A percentile compares a stretch with the other conserved stretches of the same genome.
These are phyloP conservation scores for Megaceryle maxima DNA, from an alignment of 2,113 vertebrate species.

Conservation along the genomic window DNA sequence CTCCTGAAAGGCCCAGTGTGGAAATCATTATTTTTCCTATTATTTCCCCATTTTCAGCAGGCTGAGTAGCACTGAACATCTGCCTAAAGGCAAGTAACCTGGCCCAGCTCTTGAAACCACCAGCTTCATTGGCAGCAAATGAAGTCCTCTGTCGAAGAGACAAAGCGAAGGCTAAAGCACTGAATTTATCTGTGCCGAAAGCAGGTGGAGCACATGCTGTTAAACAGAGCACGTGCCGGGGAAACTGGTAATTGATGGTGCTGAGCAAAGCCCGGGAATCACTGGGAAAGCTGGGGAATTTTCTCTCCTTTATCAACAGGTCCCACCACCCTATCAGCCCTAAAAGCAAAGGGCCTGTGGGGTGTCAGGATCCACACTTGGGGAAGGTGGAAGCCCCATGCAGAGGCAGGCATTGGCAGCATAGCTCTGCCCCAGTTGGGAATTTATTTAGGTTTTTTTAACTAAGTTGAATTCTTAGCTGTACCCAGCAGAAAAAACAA, in stretches of 20 bases:
- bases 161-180: not conserved
- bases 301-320: not conserved
- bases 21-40: constrained; percentile 9
- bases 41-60: constrained; percentile 11
- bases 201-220: not conserved
- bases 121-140: not conserved
- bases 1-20: not conserved
- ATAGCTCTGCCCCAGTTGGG: not conserved
- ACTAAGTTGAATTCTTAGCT: constrained; percentile 20
- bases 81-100: constrained; percentile 45
- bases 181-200: not conserved
- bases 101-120: constrained; percentile 20
- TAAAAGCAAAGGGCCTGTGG: not conserved
- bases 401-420: rapidly evolving
- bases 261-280: not conserved
- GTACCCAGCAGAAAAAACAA: constrained; percentile 9
- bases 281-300: not conserved
- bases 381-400: not conserved
- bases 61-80: constrained; percentile 5
- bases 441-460: not conserved
- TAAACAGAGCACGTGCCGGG: not conserved
- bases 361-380: not conserved
- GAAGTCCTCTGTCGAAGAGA: constrained; percentile 4
- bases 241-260: not conserved
- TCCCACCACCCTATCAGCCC: not conserved